A percentile compares a stretch with the other conserved stretches of the same genome.
Conservation (phyloP, 2,888 invertebrate species). For the Spialia ferax region DNA sequence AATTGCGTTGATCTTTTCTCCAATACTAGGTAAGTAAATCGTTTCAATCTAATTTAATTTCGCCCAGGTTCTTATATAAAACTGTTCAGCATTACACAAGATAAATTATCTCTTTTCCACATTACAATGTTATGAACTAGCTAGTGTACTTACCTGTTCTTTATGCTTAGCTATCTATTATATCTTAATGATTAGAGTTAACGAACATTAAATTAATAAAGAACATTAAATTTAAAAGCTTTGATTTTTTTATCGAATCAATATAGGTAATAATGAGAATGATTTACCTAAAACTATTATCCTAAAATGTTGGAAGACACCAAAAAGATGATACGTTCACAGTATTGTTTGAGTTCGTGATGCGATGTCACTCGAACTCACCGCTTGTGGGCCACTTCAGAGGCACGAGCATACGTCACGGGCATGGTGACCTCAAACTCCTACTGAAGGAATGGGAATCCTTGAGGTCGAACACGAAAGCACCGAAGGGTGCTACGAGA, state of each 20-base stretch:
- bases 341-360: background rate
- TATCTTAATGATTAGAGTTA: too few species aligned
- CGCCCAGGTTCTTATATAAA: background rate
- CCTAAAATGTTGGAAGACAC: background rate
- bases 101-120: background rate
- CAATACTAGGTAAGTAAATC: background rate
- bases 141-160: too few species aligned
- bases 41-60: background rate
- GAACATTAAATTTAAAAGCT: too few species aligned
- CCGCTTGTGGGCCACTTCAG: slow-evolving; percentile 62
- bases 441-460: background rate
- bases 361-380: slow-evolving; percentile 50
- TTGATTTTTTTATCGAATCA: too few species aligned
- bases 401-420: slow-evolving; percentile 62
- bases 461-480: slow-evolving; percentile 14
- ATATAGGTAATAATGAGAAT: too few species aligned
- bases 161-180: too few species aligned
- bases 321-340: background rate
- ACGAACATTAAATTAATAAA: too few species aligned
- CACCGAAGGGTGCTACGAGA: slow-evolving; percentile 36
- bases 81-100: too few species aligned
- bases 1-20: background rate
- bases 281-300: background rate
- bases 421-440: slow-evolving; percentile 55
- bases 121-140: background rate